These are phyloP conservation scores for Hirtodrosophila alboralis DNA, from an alignment of 2,888 invertebrate genomes.

Conservation along the genomic window DNA sequence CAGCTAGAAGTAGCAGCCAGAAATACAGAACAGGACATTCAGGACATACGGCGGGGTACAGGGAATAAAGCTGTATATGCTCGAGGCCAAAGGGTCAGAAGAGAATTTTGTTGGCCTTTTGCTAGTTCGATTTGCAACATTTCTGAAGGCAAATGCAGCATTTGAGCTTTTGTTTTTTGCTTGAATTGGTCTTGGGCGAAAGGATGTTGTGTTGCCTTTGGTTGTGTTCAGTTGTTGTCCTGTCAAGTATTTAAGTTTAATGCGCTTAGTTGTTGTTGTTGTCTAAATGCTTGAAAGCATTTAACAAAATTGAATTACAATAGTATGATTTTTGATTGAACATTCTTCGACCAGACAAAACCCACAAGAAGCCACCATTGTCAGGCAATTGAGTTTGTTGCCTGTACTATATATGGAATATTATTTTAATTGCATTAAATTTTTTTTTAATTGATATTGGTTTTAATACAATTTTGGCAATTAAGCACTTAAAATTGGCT, in stretches of 20 bases:
- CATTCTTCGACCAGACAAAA: constrained; percentile 50
- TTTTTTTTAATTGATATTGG: constrained; percentile 58
- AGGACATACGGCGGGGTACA: background rate
- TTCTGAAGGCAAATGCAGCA: constrained; percentile 31
- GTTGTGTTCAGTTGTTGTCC: too few species aligned
- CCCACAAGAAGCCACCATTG: too few species aligned
- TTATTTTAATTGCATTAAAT: constrained; percentile 40
- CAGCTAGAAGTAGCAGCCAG: too few species aligned
- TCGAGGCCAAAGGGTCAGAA: background rate
- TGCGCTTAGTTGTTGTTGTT: constrained; percentile 63
- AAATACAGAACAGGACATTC: constrained; percentile 18
- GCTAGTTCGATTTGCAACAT: constrained; percentile 36
- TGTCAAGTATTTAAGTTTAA: constrained; percentile 65
- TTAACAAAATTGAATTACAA: constrained; percentile 65
- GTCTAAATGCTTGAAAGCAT: constrained; percentile 24
- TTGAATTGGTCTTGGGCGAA: constrained; percentile 7
- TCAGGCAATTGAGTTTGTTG: constrained; percentile 52
- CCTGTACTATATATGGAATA: constrained; percentile 44
- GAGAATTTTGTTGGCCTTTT: constrained; percentile 6
- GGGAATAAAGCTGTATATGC: too few species aligned
- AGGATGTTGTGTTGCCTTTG: constrained; percentile 9
- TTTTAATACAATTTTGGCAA: constrained; percentile 13
- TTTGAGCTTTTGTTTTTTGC: constrained; percentile 50
- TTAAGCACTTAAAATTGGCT: constrained; percentile 8
- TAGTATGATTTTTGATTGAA: constrained; percentile 50